Base-by-base conservation (phyloP, 2,888 invertebrate genomes). In the Hypomecis atomaria region DNA sequence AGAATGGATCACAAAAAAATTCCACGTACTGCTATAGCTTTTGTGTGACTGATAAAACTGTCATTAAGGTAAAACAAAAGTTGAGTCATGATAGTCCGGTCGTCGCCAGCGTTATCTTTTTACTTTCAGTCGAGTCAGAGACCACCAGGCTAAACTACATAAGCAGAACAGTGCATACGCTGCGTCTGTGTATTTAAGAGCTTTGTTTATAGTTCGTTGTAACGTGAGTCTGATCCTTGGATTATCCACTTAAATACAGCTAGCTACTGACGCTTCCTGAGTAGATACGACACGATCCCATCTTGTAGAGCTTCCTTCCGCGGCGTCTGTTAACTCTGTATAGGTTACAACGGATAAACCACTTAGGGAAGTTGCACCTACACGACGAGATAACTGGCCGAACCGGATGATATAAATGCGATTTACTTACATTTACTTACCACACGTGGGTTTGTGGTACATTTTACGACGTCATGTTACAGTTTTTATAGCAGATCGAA, bases 261-360 rank as follows among this genome's bases (percentile, higher is more conserved):
- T 78, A 65, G 79, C 79, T 81, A 83, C 86, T 73, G 77, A 76
- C 80, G 83, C 84, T 89, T 91, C 89, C 91, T 87, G 86, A 71
- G 78, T 88, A 88, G 90, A 90, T 90, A 92, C 71, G 79, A 78
- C 75, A 80, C 79, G 83, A 83, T 82, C 80, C 81, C 78, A 73
- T 73, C 75, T 83, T 87, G 82, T 88, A 88, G 84, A 84, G 89
- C 90, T 91, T 91, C 90, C 91, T 89, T 90, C 88, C 90, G 84
- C 73, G 78, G 79, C 78, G 70, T 69, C 77, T 78, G 77, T 78
- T 78, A 78, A 77, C 73, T 73, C 23, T 65, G 59, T 66, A 73
- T 77, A 78, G 82, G 80, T 34, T 43, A 84, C 83, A 86, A 81
- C 83, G 86, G 85, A 86, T 88, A 84, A 86, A 83, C 83, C 85